Evolutionary conservation across 2,113 vertebrate genomes (phyloP).

Genomic region (Crotophaga sulcirostris): DNA sequence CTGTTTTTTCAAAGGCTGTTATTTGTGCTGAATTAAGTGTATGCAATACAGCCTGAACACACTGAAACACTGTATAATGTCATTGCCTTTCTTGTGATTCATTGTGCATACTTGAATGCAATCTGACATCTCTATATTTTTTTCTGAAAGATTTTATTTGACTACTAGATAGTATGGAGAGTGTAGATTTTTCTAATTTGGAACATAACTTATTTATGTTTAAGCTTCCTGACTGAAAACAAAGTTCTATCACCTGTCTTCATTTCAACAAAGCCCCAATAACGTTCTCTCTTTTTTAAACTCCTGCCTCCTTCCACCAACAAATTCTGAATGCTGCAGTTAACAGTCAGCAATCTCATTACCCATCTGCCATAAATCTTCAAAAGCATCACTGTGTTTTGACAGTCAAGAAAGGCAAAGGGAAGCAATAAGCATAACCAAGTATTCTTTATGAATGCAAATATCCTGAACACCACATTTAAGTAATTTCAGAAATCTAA

Average conservation of each 20-base stretch:
- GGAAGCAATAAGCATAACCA: slow-evolving; percentile 64
- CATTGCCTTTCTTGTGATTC: background rate
- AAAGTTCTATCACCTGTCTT: slow-evolving; percentile 49
- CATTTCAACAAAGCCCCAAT: slow-evolving; percentile 5
- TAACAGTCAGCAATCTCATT: slow-evolving; percentile 75
- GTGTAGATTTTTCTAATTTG: slow-evolving; percentile 29
- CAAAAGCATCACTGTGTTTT: slow-evolving; percentile 72
- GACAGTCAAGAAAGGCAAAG: slow-evolving; percentile 68
- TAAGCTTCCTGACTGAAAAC: slow-evolving; percentile 53
- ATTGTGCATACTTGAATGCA: slow-evolving; percentile 20
- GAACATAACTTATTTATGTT: slow-evolving; percentile 54
- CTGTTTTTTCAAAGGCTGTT: background rate
- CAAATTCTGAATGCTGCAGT: slow-evolving; percentile 67
- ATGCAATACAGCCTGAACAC: background rate
- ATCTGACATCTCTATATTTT: slow-evolving; percentile 26
- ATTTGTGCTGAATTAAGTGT: background rate
- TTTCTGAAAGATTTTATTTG: slow-evolving; percentile 27
- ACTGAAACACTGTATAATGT: background rate
- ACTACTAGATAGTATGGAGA: slow-evolving; percentile 21
- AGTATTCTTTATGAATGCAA: slow-evolving; percentile 70
- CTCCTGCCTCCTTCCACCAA: slow-evolving; percentile 21
- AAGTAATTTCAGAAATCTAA: slow-evolving; percentile 69
- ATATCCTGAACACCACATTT: slow-evolving; percentile 63
- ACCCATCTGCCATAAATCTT: slow-evolving; percentile 73
- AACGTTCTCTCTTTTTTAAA: slow-evolving; percentile 37